Base-by-base conservation (phyloP, 2,888 invertebrate species). In the Heliconius cydno region DNA sequence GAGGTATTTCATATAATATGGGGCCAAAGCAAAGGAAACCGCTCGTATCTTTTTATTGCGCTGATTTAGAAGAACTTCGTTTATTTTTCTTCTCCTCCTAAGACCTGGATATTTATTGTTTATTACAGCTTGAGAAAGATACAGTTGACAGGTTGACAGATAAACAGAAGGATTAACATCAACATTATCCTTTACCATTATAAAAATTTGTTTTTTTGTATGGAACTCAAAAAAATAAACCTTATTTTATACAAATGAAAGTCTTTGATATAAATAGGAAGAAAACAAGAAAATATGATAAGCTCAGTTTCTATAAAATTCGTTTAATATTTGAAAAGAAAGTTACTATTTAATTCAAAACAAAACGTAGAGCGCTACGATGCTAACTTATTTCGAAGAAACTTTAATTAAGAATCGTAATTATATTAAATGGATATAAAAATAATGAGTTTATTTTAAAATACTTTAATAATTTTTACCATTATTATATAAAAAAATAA, bases 371-470 rank as follows among this genome's bases (percentile, higher is more conserved):
- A 52, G 19, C 25, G 22, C 34, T 66, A 28, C 65, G 41, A 25
- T 28, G 28, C 28, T 19, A 46, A 66, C 30, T 46, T 28, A 46
- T 66, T 75, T 25, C 25, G 41, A 41, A 41, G 34, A 28, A 76
- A 68, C 15, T 71, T 74, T 77, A 77, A 76, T 79, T 81, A 71
- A 74, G 41, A 79, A 57, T 75, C 74, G 28, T 76, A 46, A 63
- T 73, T 75, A 70, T n/a, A 38, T 68, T 77, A 79, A 72, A 52
- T 74, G 77, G 63, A 81, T 77, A 81, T 77, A 77, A 75, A 81
- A 78, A 66, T 77, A 72, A 72, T 77, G 76, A 81, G 75, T 79
- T 79, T 76, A 82, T 80, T 77, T 77, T 46, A 57, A 79, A 82
- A 80, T 79, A 76, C 46, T 15, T 30, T 68, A 76, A 68, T 65